These are phyloP conservation scores for Montipora capricornis DNA, from an alignment of 64 coral and sea anemone genomes.

Conservation along the genomic window DNA sequence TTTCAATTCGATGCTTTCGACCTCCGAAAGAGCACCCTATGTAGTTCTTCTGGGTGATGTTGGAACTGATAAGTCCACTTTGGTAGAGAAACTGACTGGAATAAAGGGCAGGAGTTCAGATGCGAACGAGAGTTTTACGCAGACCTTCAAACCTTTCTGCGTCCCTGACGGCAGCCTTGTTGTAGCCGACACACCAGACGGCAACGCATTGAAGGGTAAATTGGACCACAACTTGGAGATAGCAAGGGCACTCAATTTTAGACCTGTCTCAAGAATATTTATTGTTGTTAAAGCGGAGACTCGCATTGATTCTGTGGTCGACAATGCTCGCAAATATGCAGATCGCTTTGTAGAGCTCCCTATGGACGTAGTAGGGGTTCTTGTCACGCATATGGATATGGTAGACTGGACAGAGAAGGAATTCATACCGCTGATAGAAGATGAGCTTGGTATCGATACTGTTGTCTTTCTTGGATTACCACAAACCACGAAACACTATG, in stretches of 20 bases:
- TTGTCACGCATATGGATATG: slow-evolving; percentile 54
- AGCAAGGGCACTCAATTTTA: slow-evolving; percentile 29
- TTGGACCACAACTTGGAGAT: slow-evolving; percentile 34
- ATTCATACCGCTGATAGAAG: not conserved
- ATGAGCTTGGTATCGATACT: slow-evolving; percentile 55
- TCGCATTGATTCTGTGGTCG: slow-evolving; percentile 57
- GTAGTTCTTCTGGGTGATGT: slow-evolving; percentile 54
- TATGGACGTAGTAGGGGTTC: slow-evolving; percentile 43
- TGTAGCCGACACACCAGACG: slow-evolving; percentile 45
- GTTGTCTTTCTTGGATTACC: slow-evolving; percentile 26
- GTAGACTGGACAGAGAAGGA: slow-evolving; percentile 48
- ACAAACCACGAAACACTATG: not conserved
- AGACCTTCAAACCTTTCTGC: not conserved
- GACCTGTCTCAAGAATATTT: slow-evolving; percentile 56
- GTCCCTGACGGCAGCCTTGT: slow-evolving; percentile 42
- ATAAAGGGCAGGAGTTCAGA: slow-evolving; percentile 32
- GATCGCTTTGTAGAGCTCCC: slow-evolving; percentile 46
- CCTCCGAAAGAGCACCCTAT: not conserved
- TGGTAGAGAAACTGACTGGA: slow-evolving; percentile 41
- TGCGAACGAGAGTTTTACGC: slow-evolving; percentile 58
- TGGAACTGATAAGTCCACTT: slow-evolving; percentile 40
- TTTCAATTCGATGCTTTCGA: not conserved
- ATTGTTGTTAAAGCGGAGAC: slow-evolving; percentile 58
- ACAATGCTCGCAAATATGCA: slow-evolving; percentile 59
- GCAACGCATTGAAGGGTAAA: slow-evolving; percentile 54